Percentiles rank a stretch among this genome's conserved stretches.
phyloP scores from a whole-genome alignment of 2,888 invertebrate genomes.

The Caenorhabditis doughertyi region DNA sequence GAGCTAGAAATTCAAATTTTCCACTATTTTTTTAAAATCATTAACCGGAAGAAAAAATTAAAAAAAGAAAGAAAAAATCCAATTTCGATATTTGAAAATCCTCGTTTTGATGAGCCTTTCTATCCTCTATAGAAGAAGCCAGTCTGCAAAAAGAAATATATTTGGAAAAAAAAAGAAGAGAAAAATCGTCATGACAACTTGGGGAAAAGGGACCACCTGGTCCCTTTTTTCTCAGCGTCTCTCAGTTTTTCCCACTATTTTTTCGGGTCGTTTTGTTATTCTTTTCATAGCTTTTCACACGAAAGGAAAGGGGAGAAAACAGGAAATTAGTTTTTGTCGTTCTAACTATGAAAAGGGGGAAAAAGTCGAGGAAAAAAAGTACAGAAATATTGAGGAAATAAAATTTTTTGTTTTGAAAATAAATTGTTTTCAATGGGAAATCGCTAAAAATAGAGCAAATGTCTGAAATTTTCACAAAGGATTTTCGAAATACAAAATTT shows the following conservation, averaged over 20 bases:
- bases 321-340: not conserved
- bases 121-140: constrained; percentile 62
- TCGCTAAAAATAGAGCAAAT: not conserved
- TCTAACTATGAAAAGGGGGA: not conserved
- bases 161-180: not conserved
- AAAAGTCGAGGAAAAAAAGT: not conserved
- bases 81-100: not conserved
- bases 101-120: not conserved
- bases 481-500: no score
- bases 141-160: constrained; percentile 47
- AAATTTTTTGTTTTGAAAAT: not conserved
- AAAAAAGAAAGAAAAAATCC: not conserved
- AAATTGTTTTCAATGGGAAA: not conserved
- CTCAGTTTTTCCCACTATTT: constrained; percentile 1
- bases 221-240: constrained; percentile 14
- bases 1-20: constrained; percentile 18
- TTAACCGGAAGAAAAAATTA: not conserved
- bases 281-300: constrained; percentile 14
- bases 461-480: no score
- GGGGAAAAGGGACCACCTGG: constrained; percentile 16
- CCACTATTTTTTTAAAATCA: no score
- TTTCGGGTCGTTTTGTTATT: not conserved
- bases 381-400: not conserved
- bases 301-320: constrained; percentile 1
- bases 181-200: constrained; percentile 24